Conservation (phyloP, 2,113 vertebrate genomes). For the Hiodon alosoides region DNA sequence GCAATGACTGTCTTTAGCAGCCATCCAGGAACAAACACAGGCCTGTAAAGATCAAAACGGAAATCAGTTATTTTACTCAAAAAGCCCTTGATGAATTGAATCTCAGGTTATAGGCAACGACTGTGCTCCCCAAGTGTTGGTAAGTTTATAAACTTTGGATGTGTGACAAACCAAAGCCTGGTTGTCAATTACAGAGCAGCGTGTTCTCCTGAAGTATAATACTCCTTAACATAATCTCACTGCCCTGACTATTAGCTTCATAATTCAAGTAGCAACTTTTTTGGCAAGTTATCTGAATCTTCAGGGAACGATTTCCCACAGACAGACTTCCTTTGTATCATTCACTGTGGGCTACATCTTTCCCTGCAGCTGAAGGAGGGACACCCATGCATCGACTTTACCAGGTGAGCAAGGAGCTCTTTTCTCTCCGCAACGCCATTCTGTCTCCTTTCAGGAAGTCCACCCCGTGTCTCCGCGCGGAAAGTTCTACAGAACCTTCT, state of each 20-base stretch:
- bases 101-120: not conserved
- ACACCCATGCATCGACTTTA: not conserved
- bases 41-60: no score
- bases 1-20: no score
- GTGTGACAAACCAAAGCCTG: no score
- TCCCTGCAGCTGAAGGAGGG: not conserved
- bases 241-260: not conserved
- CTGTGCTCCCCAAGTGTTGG: not conserved
- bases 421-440: not conserved
- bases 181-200: no score
- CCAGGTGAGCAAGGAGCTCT: not conserved
- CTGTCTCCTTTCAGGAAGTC: not conserved
- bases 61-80: no score
- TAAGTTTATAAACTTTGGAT: not conserved
- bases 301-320: not conserved
- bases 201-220: not conserved
- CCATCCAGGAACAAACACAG: no score
- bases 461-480: not conserved
- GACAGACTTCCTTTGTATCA: not conserved
- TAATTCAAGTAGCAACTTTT: conserved; percentile 26
- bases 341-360: not conserved
- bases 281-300: conserved; percentile 20
- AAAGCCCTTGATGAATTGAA: no score
- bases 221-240: not conserved
- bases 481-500: not conserved